phyloP scores from a whole-genome alignment of 1,140 invertebrate species.

The Sycophila sp. region DNA sequence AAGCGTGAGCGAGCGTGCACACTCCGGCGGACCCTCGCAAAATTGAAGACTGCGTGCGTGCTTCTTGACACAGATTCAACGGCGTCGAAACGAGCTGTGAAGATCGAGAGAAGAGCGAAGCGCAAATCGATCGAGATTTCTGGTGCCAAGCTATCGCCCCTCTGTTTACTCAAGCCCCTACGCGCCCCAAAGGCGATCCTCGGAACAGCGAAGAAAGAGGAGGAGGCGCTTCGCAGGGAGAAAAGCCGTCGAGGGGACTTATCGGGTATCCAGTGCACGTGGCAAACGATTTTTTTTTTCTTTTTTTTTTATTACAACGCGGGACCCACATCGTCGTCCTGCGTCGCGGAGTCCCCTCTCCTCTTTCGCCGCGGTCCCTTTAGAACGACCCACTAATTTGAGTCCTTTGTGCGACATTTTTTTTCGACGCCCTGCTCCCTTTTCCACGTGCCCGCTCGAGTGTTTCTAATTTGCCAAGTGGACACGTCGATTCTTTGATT shows the following conservation, averaged over 20 bases:
- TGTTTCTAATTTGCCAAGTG: neutral
- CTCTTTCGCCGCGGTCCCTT: neutral
- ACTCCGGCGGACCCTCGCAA: neutral
- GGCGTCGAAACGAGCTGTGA: no score
- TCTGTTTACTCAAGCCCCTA: neutral
- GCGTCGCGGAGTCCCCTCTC: neutral
- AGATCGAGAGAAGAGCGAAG: neutral
- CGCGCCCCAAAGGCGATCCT: neutral
- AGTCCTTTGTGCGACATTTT: constrained; percentile 3
- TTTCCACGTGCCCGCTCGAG: no score
- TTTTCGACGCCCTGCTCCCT: neutral
- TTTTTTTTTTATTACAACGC: neutral
- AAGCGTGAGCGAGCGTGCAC: neutral
- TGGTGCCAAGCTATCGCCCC: neutral
- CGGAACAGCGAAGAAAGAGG: neutral
- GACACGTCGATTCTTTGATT: constrained; percentile 8
- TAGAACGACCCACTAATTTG: constrained; percentile 10
- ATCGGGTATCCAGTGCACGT: neutral
- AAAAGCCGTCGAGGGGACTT: neutral
- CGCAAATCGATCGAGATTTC: neutral
- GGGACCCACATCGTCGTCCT: constrained; percentile 16
- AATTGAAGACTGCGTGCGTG: constrained; percentile 16
- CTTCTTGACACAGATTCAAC: neutral
- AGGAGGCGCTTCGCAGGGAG: neutral
- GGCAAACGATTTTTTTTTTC: neutral